A percentile compares a stretch with the other conserved stretches of the same genome.
Conservation (phyloP, 1,140 invertebrate species). For the Zaprionus ornatus region DNA sequence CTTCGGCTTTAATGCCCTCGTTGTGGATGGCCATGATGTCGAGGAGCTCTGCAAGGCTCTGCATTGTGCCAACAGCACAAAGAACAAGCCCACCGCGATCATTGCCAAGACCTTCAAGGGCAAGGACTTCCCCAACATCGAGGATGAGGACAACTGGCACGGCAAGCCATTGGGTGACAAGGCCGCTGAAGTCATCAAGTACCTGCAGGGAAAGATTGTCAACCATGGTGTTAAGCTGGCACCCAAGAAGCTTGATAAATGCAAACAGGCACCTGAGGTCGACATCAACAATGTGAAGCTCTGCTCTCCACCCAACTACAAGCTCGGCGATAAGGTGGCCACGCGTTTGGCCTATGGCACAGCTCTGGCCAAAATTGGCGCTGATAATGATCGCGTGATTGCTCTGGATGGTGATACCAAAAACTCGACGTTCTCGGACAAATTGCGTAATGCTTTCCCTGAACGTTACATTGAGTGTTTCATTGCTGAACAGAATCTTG, state of each 20-base stretch:
- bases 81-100: slow-evolving; percentile 95
- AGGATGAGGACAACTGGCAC: slow-evolving; percentile 98
- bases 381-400: slow-evolving; percentile 93
- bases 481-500: slow-evolving; percentile 99
- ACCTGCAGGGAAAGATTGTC: slow-evolving; percentile 88
- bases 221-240: slow-evolving; percentile 85
- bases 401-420: slow-evolving; percentile 98
- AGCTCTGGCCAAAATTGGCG: slow-evolving; percentile 95
- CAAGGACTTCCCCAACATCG: slow-evolving; percentile 93
- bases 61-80: slow-evolving; percentile 90
- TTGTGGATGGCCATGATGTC: slow-evolving; percentile 98
- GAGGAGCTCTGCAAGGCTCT: slow-evolving; percentile 95
- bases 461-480: slow-evolving; percentile 97
- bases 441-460: slow-evolving; percentile 91
- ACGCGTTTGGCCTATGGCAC: slow-evolving; percentile 97
- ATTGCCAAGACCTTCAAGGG: slow-evolving; percentile 99
- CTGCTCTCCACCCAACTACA: slow-evolving; percentile 94
- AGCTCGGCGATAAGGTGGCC: slow-evolving; percentile 91
- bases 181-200: slow-evolving; percentile 90
- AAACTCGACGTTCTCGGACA: slow-evolving; percentile 98
- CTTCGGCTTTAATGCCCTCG: slow-evolving; percentile 96
- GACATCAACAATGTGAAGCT: slow-evolving; percentile 91
- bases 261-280: slow-evolving; percentile 89
- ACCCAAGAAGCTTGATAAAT: slow-evolving; percentile 88
- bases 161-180: slow-evolving; percentile 96